These are phyloP conservation scores for Eupristina koningsbergeri DNA, from an alignment of 1,140 invertebrate species.

Conservation along the genomic window DNA sequence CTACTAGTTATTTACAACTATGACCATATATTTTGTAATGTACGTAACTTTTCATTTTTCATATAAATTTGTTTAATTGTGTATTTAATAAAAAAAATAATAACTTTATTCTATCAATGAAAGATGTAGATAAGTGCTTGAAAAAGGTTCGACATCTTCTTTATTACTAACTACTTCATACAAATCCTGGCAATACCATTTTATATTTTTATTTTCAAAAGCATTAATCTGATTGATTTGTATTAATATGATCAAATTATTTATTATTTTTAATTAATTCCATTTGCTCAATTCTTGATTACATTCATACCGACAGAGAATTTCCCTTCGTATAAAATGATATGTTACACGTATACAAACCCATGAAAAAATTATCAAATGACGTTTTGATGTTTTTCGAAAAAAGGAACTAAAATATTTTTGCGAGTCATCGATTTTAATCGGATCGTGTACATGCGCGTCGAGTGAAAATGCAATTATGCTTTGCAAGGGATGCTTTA, in stretches of 20 bases:
- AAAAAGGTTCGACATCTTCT: no score
- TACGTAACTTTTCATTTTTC: not conserved
- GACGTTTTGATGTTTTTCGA: conserved; percentile 47
- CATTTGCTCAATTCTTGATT: not conserved
- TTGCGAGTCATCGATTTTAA: conserved; percentile 49
- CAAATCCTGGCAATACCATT: not conserved
- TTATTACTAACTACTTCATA: not conserved
- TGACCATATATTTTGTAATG: not conserved
- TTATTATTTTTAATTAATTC: no score
- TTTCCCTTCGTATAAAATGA: not conserved
- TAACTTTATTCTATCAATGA: no score
- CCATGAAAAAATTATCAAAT: not conserved
- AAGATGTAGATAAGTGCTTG: not conserved
- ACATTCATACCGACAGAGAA: not conserved
- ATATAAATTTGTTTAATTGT: not conserved
- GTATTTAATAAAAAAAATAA: not conserved
- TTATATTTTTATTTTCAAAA: no score
- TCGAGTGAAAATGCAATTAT: not conserved
- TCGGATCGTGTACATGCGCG: conserved; percentile 21
- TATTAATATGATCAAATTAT: no score
- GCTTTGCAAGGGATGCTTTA: not conserved
- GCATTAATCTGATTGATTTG: no score
- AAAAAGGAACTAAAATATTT: conserved; percentile 37
- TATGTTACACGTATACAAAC: not conserved
- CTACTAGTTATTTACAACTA: conserved; percentile 20